Conservation (phyloP, 1,140 invertebrate species). For the Phenacoccus solenopsis region DNA sequence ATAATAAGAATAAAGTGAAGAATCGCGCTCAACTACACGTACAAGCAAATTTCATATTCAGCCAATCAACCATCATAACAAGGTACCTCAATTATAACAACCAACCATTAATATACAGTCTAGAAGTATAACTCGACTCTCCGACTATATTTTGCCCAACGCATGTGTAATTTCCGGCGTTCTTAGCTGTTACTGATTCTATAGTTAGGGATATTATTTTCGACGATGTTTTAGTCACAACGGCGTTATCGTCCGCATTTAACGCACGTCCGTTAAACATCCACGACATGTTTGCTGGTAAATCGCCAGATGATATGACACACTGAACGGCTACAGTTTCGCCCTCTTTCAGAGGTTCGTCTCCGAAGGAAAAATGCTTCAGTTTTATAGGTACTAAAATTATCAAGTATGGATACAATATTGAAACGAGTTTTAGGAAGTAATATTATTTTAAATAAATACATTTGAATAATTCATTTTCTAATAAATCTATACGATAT, state of each 20-base stretch:
- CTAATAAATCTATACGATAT: neutral
- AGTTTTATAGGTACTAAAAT: constrained; percentile 54
- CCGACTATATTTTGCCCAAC: constrained; percentile 26
- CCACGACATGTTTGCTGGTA: constrained; percentile 46
- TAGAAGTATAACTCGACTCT: constrained; percentile 20
- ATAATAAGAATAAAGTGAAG: too few species aligned
- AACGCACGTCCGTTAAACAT: constrained; percentile 40
- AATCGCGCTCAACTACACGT: too few species aligned
- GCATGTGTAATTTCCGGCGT: constrained; percentile 28
- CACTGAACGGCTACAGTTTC: constrained; percentile 39
- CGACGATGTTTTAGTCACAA: constrained; percentile 21
- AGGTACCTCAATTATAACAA: neutral
- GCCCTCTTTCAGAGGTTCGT: constrained; percentile 44
- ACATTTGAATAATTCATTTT: constrained; percentile 20
- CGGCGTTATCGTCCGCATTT: constrained; percentile 26
- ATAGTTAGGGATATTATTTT: constrained; percentile 25
- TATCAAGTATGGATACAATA: neutral
- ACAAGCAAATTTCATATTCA: too few species aligned
- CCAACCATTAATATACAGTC: constrained; percentile 27
- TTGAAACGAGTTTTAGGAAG: neutral
- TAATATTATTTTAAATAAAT: too few species aligned
- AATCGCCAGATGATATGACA: constrained; percentile 48
- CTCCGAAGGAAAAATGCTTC: constrained; percentile 44
- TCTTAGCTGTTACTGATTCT: constrained; percentile 23
- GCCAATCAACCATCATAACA: neutral